These are phyloP conservation scores for Budorcas taxicolor DNA, from an alignment of 2,113 vertebrate genomes.

Conservation along the genomic window DNA sequence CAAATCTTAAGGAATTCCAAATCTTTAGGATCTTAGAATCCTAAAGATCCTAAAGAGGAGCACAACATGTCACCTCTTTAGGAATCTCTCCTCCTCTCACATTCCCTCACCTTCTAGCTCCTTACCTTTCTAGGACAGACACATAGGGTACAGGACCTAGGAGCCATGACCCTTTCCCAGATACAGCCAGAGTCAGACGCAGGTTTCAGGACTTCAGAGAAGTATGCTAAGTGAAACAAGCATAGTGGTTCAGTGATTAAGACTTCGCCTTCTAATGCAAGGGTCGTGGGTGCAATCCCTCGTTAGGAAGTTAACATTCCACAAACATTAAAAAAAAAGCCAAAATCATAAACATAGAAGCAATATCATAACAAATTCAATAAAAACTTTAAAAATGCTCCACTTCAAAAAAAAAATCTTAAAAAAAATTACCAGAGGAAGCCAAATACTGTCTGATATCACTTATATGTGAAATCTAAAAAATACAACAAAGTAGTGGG, in stretches of 20 bases:
- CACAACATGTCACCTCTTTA: neutral
- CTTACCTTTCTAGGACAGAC: neutral
- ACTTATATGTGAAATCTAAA: neutral
- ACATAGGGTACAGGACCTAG: neutral
- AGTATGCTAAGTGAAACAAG: neutral
- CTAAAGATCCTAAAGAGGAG: neutral
- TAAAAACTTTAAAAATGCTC: neutral
- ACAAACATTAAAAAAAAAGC: neutral
- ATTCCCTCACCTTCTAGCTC: too few species aligned
- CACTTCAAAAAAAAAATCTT: neutral
- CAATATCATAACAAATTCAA: neutral
- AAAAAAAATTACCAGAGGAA: neutral
- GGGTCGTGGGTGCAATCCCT: neutral
- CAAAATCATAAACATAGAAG: neutral
- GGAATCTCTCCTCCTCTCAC: neutral
- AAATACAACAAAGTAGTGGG: neutral
- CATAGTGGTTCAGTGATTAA: neutral
- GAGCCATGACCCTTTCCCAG: neutral
- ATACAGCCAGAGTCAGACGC: neutral
- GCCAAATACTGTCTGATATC: neutral
- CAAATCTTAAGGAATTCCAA: neutral
- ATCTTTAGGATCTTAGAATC: neutral
- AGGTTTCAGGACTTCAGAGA: neutral
- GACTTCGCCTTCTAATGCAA: neutral
- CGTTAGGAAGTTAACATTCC: neutral